Evolutionary conservation across 2,113 vertebrate species (phyloP), one percentile per base, ranked within the genome.

Genomic region (Struthio camelus): DNA sequence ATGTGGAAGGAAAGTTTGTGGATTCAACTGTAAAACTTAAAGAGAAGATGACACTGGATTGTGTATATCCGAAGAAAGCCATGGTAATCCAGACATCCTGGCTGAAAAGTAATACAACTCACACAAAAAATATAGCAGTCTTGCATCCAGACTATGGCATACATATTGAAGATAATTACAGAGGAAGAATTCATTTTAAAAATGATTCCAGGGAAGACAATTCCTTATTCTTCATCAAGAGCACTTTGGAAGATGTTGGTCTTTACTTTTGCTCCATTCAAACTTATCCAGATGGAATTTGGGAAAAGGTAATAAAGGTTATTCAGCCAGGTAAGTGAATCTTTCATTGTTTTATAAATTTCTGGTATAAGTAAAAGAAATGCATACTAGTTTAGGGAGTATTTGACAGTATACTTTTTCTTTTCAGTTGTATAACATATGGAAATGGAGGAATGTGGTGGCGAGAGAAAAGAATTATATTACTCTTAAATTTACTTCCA

Each of bases 11-110:
- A 94, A 93, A 80, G 56, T 80, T 97, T 42, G 85, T 76, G 58
- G 96, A 98, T 89, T 95, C 97, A 10, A 96, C 91, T 9, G 92
- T 99, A 62, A 98, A 82, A 8, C 97, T 99, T 80, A 96, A 98
- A 56, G 96, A 98, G 79, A 98, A 97, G 40, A 98, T 99, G 98
- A 96, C 98, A 19, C 97, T 99, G 40, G 93, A 98, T 36, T 99
- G 99, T 66, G 75, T 97, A 62, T 99, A 98, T 58, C 98, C 98
- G 6, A 98, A 97, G 83, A 64, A 14, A 2, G 90, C 94, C 4
- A 92, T 44, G 25, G 93, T 98, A 91, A 98, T 93, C 48, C 98
- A 99, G 97, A 90, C 97, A 62, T 98, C 97, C 70, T 99, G 99
- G 99, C 94, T 95, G 75, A 99, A 99, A 97, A 9, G 87, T 44